Evolutionary conservation across 2,888 invertebrate genomes (phyloP), one percentile per base, ranked within the genome.

Genomic region (Timema podura): DNA sequence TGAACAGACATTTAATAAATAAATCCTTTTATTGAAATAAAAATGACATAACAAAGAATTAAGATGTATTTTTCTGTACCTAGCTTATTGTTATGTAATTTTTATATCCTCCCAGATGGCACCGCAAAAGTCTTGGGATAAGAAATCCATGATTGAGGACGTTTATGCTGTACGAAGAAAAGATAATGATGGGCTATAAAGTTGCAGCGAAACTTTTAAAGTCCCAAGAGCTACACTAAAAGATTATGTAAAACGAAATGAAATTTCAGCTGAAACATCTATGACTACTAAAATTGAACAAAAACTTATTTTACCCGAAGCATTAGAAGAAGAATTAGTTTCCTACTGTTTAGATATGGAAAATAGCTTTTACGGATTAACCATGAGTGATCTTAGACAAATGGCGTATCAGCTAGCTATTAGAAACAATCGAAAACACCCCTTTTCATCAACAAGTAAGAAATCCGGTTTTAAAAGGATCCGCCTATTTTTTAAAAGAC

Each of bases 401-500:
- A 59, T 59, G 6, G 59, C 59, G 15, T 59, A 44, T 59, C 59
- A 59, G 44, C 16, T 59, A 44, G 59, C 59, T 16, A 59, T 59
- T 44, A 8, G 59, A 16, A 59, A 59, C 59, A 59, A 59, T 16
- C 16, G 16, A 44, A 9, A 59, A 59, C 59, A 59, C 44, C 59
- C 59, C 44, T 15, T 59, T 59, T 59, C 59, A 59, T 16, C 44
- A 44, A 44, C 16, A 59, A 59, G 44, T 15, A 59, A 59, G 8
- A 5, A 16, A 44, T 16, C 59, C 44, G 59, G 59, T 59, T 44
- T 16, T 44, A 59, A 59, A 59, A 44, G 59, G 6, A 8, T 59
- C 16, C 59, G 59, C 44, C 59, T 59, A 11, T 59, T 59, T 44
- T 44, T 59, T 16, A 59, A 59, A 59, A 16, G 59, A 59, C 59